Evolutionary conservation across 2,888 invertebrate genomes (phyloP).

Genomic region (Rhaphigaster nebulosa): DNA sequence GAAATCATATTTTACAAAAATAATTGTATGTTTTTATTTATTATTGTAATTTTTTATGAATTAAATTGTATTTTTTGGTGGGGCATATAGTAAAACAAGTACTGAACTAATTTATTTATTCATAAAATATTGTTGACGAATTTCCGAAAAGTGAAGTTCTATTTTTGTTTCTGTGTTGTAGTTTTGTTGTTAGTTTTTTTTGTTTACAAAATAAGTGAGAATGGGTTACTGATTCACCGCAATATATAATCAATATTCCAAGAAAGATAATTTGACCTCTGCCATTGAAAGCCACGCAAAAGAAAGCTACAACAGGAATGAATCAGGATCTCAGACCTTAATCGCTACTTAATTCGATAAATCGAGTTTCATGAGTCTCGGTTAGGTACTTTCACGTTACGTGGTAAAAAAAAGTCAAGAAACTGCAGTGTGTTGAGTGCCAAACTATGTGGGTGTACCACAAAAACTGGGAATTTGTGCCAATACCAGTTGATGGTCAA

Average conservation of each 20-base stretch:
- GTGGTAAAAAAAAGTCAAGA: not conserved
- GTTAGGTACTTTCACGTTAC: not conserved
- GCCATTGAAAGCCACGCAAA: not conserved
- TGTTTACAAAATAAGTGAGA: too few relatives aligned
- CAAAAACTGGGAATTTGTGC: not conserved
- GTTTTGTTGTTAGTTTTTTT: too few relatives aligned
- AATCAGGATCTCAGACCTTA: not conserved
- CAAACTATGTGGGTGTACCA: not conserved
- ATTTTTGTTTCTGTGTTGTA: too few relatives aligned
- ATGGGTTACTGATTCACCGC: not conserved
- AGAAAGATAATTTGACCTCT: not conserved
- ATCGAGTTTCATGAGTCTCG: not conserved
- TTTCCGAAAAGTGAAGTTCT: too few relatives aligned
- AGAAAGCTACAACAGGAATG: not conserved
- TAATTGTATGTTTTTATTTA: too few relatives aligned
- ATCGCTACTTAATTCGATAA: conserved; percentile 22
- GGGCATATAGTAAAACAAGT: too few relatives aligned
- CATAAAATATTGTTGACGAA: too few relatives aligned
- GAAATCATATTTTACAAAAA: too few relatives aligned
- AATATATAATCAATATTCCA: not conserved
- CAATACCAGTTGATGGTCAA: not conserved
- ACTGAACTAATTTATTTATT: too few relatives aligned
- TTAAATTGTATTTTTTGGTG: too few relatives aligned
- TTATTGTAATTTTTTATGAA: too few relatives aligned
- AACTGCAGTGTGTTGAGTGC: not conserved